Evolutionary conservation across 2,888 invertebrate species (phyloP).

Genomic region (Drosophila fulvimacula): DNA sequence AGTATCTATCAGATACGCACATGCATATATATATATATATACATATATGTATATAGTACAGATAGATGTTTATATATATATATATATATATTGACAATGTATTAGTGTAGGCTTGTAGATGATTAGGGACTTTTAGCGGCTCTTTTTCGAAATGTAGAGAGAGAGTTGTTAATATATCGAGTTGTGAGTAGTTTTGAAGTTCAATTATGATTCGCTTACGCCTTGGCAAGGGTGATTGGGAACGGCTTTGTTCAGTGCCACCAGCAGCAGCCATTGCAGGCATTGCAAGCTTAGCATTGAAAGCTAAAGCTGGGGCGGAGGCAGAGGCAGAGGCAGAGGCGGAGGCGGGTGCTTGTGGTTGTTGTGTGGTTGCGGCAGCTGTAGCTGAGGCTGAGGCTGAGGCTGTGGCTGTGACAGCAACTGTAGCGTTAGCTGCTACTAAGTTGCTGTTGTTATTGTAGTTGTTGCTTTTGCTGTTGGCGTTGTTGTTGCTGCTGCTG

Average conservation of each 20-base stretch:
- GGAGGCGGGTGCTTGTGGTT: slow-evolving; percentile 51
- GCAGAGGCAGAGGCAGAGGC: slow-evolving; percentile 33
- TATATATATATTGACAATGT: slow-evolving; percentile 6
- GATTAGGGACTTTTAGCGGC: slow-evolving; percentile 20
- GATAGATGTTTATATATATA: neutral
- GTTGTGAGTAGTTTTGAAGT: slow-evolving; percentile 23
- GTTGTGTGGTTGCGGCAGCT: slow-evolving; percentile 24
- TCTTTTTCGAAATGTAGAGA: slow-evolving; percentile 13
- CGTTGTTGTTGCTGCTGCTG: slow-evolving; percentile 44
- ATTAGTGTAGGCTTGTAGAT: slow-evolving; percentile 5
- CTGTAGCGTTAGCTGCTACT: slow-evolving; percentile 27
- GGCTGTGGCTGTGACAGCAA: slow-evolving; percentile 17
- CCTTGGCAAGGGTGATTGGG: slow-evolving; percentile 85
- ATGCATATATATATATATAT: slow-evolving; percentile 9
- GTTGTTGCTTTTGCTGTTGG: slow-evolving; percentile 53
- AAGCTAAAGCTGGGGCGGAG: slow-evolving; percentile 57
- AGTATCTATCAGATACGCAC: slow-evolving; percentile 18
- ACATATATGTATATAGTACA: neutral
- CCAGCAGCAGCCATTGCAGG: slow-evolving; percentile 55
- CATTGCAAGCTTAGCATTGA: slow-evolving; percentile 75
- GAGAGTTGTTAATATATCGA: slow-evolving; percentile 18
- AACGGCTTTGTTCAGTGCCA: slow-evolving; percentile 82
- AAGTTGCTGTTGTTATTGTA: slow-evolving; percentile 34
- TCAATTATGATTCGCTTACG: slow-evolving; percentile 77
- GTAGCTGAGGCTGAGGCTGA: slow-evolving; percentile 19